Conservation (phyloP, 2,797 vertebrate genomes). For the Esox masquinongy region DNA sequence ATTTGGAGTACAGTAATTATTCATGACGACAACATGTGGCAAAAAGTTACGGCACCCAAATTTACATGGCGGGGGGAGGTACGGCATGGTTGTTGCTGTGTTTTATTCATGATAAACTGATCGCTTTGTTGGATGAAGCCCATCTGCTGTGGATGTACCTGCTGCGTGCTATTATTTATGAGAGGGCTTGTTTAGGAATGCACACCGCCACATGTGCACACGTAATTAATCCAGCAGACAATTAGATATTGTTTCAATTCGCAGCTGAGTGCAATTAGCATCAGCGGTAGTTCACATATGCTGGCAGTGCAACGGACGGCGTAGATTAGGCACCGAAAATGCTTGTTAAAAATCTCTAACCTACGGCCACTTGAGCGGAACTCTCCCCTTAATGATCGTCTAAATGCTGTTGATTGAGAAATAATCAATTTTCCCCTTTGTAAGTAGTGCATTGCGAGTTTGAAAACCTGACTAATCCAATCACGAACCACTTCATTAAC, state of each 20-base stretch:
- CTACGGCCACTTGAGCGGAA: constrained; percentile 87
- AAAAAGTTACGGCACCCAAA: constrained; percentile 58
- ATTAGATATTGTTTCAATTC: constrained; percentile 98
- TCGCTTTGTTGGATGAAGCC: constrained; percentile 78
- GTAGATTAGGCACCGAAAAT: constrained; percentile 86
- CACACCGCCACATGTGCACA: constrained; percentile 81
- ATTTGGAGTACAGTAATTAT: constrained; percentile 59
- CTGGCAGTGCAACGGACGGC: constrained; percentile 77
- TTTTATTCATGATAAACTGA: constrained; percentile 82
- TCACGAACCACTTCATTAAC: constrained; percentile 82
- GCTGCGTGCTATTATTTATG: constrained; percentile 86
- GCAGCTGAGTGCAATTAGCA: constrained; percentile 98
- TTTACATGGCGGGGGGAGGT: constrained; percentile 44
- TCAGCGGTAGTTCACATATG: constrained; percentile 89
- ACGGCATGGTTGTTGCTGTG: constrained; percentile 61
- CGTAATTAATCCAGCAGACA: constrained; percentile 97
- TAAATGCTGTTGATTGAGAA: constrained; percentile 95
- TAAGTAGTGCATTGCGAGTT: constrained; percentile 87
- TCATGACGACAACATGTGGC: constrained; percentile 68
- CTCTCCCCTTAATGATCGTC: constrained; percentile 88
- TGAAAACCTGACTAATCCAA: constrained; percentile 82
- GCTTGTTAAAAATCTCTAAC: constrained; percentile 93
- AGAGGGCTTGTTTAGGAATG: constrained; percentile 89
- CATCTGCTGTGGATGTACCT: constrained; percentile 86
- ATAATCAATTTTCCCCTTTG: constrained; percentile 89